Base-by-base conservation (phyloP, 2,888 invertebrate genomes). In the Odontomyia ornata region DNA sequence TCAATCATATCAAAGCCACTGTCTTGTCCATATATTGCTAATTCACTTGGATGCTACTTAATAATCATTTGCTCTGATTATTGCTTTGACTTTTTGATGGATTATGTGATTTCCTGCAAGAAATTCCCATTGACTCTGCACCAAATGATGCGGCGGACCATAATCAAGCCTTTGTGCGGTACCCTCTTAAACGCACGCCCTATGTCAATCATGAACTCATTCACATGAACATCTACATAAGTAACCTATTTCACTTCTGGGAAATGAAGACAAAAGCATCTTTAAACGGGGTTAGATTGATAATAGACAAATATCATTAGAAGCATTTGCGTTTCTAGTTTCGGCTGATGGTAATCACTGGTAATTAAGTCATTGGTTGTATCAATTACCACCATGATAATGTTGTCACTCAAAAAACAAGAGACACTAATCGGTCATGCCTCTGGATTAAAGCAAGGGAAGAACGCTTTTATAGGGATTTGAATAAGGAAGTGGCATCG, bases 71-170 rank as follows among this genome's bases (percentile, higher is more conserved):
- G 28, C 30, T 72, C 25, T 52, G 72, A 56, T 72, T 72, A 25
- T 18, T 30, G 56, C 28, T 72, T 11, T 56, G 72, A 56, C 57
- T 57, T 72, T 57, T 52, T 72, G 72, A 72, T 72, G 72, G 72
- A 72, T 72, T 28, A 57, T 52, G 28, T 30, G 69, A 47, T 46
- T 67, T 67, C 25, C 69, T 21, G 13, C n/a, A 69, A 69, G 47
- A 9, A 25, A 25, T 27, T 36, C n/a, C 64, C 27, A 64, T 64
- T 30, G n/a, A 7, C 7, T 23, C 64, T 15, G 52, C 13, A 52
- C 13, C 52, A 52, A 52, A 2, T 52, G 7, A 52, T n/a, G n/a
- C 52, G 18, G 18, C 18, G 13, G 13, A 52, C 52, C 18, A 13
- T 52, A 52, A 52, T 18, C 7, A 52, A 52, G 52, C 52, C 52